Evolutionary conservation across 2,888 invertebrate genomes (phyloP), one percentile per base, ranked within the genome.

Genomic region (Cheilosia grossa): DNA sequence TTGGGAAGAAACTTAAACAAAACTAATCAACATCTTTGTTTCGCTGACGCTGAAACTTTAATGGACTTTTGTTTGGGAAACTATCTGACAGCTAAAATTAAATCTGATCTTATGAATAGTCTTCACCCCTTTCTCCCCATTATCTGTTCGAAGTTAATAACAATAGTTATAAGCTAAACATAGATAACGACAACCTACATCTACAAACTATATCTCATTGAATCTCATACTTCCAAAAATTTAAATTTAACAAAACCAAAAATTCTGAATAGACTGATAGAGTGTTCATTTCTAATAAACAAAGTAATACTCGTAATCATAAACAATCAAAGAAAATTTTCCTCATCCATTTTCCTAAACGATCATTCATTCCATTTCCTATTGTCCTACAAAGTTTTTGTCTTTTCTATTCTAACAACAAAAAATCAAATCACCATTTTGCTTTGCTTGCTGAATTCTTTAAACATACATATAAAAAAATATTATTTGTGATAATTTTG

Each of bases 401-500:
- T 49, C 54, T 15, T n/a, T 49, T 54, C 19, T 0, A 24, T 37
- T 75, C 40, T 74, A 63, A 63, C 53, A 4, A 56, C 7, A 53
- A 49, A 49, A 58, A 13, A 19, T 9, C 19, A 63, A 27, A 42
- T 10, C 19, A 19, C 30, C 40, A 49, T 13, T 61, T 56, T 82
- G 58, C 51, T 80, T 66, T 81, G 85, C 85, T 85, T 85, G 85
- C 81, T 67, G 66, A 51, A 51, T 72, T 75, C 27, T 72, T 75
- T 63, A 51, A 27, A 59, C 19, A 63, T 30, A 63, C n/a, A n/a
- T 33, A 72, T 61, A 56, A 37, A 37, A 2, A 24, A 51, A 70
- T 80, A 47, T 85, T 67, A 77, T 83, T 80, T 85, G 70, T 72
- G 75, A 81, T 77, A 75, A 77, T 85, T 72, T 72, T 73, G 44